Evolutionary conservation across 53 echinoderm and acorn worm species (phyloP).

Genomic region (Actinopyga echinites): DNA sequence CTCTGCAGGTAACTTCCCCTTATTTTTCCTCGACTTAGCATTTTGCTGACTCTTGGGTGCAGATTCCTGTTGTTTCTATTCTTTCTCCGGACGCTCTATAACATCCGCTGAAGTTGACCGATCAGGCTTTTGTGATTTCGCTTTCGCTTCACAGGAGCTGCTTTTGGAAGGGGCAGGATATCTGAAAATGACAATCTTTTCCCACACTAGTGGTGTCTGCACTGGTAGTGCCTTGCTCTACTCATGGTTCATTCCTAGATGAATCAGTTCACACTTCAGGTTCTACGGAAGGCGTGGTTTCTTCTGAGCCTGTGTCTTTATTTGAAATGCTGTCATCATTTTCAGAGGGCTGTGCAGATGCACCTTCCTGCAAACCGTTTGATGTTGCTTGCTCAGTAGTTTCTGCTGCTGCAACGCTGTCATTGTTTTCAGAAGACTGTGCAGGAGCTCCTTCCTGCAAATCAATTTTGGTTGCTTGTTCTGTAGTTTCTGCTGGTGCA

Average conservation of each 20-base stretch:
- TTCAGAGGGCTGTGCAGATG: too few relatives aligned
- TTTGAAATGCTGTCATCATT: too few relatives aligned
- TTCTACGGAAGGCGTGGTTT: too few relatives aligned
- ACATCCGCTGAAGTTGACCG: neutral
- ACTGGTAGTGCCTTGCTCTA: too few relatives aligned
- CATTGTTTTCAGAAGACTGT: too few relatives aligned
- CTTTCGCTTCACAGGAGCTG: neutral
- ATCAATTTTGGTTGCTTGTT: neutral
- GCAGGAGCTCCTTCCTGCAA: too few relatives aligned
- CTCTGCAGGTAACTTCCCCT: neutral
- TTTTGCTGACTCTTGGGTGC: neutral
- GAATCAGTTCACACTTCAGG: too few relatives aligned
- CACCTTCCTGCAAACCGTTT: too few relatives aligned
- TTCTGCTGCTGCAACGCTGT: too few relatives aligned
- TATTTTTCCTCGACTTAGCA: neutral
- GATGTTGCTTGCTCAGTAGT: too few relatives aligned
- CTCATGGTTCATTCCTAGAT: too few relatives aligned
- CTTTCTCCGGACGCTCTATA: neutral
- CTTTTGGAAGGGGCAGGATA: neutral
- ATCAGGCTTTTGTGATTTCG: neutral
- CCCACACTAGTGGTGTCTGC: neutral
- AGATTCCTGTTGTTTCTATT: neutral
- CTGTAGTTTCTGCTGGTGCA: slow-evolving; percentile 17
- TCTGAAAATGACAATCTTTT: neutral
- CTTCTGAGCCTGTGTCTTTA: too few relatives aligned